These are phyloP conservation scores for Agelastica alni DNA, from an alignment of 2,888 invertebrate species.

Conservation along the genomic window DNA sequence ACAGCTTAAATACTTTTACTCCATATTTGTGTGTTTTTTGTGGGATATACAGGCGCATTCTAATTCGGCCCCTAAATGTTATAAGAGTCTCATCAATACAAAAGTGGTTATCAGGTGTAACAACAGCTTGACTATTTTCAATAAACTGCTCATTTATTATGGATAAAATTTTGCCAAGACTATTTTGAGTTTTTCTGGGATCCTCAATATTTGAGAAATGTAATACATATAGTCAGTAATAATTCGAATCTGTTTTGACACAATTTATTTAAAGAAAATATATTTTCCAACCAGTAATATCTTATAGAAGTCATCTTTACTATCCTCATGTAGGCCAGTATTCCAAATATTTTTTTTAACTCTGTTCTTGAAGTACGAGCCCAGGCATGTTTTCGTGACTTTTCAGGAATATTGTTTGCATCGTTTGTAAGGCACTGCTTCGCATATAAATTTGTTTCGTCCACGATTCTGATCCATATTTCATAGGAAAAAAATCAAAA, in stretches of 20 bases:
- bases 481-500: conserved; percentile 3
- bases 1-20: conserved; percentile 6
- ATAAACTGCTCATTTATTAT: too few species aligned
- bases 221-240: too few species aligned
- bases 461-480: conserved; percentile 2
- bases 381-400: conserved; percentile 6
- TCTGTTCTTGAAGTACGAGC: background rate
- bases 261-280: too few species aligned
- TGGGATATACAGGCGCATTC: background rate
- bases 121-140: background rate
- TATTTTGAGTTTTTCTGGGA: too few species aligned
- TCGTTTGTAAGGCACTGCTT: conserved; percentile 2
- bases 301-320: conserved; percentile 1
- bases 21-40: conserved; percentile 5
- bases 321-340: conserved; percentile 6
- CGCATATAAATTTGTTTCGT: conserved; percentile 1
- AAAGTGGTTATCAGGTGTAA: background rate
- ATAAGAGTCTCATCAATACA: conserved; percentile 4
- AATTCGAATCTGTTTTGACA: too few species aligned
- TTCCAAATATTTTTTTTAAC: conserved; percentile 7
- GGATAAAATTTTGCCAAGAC: too few species aligned
- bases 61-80: conserved; percentile 3
- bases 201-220: too few species aligned
- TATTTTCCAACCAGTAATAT: too few species aligned
- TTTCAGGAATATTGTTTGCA: background rate